A percentile compares a stretch with the other conserved stretches of the same genome.
Conservation (phyloP, 2,113 vertebrate species). For the Gadus macrocephalus region DNA sequence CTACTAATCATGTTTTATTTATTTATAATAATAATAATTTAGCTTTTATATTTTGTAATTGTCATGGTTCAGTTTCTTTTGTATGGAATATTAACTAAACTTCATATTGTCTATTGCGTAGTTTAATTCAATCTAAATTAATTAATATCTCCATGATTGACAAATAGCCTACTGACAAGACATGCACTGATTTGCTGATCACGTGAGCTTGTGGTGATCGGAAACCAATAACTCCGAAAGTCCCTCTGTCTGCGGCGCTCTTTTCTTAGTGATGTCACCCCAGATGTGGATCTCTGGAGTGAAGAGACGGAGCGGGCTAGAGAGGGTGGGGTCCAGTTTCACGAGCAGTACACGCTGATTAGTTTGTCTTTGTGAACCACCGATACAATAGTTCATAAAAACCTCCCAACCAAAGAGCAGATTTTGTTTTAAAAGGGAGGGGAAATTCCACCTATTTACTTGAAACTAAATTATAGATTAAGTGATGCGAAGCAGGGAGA, state of each 20-base stretch:
- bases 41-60: too few relatives aligned
- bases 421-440: slow-evolving; percentile 13
- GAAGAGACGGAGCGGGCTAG: slow-evolving; percentile 46
- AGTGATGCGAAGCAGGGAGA: too few relatives aligned
- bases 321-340: slow-evolving; percentile 49
- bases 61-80: too few relatives aligned
- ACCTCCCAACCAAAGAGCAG: slow-evolving; percentile 12
- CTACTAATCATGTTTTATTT: neutral
- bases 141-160: too few relatives aligned
- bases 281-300: slow-evolving; percentile 51
- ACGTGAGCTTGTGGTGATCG: neutral
- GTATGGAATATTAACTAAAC: too few relatives aligned
- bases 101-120: too few relatives aligned
- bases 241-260: slow-evolving; percentile 43
- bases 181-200: neutral
- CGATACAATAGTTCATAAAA: slow-evolving; percentile 38
- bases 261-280: slow-evolving; percentile 62
- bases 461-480: too few relatives aligned
- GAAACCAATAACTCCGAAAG: slow-evolving; percentile 16
- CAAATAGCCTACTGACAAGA: too few relatives aligned
- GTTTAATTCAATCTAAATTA: too few relatives aligned
- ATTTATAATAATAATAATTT: neutral
- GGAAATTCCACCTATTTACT: slow-evolving; percentile 8
- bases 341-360: slow-evolving; percentile 51
- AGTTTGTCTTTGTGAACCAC: slow-evolving; percentile 35